phyloP scores from a whole-genome alignment of 2,888 invertebrate species.

The Cepaea hortensis region DNA sequence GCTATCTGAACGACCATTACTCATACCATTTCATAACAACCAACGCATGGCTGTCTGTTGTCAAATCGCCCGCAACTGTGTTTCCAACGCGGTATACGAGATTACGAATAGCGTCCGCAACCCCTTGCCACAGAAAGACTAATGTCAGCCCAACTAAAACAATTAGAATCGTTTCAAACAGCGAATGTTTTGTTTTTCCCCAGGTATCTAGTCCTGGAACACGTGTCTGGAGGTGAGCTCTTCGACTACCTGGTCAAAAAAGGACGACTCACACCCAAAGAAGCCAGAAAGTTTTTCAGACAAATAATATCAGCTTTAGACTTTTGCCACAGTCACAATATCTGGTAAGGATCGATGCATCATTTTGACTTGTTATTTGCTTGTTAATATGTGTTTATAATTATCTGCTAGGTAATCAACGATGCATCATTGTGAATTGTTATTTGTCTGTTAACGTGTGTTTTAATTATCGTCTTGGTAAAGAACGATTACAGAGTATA shows the following conservation, averaged over 20 bases:
- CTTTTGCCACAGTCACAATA: slow-evolving; percentile 99
- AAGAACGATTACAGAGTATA: too few species aligned
- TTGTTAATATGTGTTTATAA: background rate
- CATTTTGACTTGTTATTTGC: background rate
- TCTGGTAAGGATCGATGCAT: slow-evolving; percentile 85
- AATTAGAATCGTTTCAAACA: background rate
- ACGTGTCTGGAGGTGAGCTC: slow-evolving; percentile 98
- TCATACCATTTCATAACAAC: too few species aligned
- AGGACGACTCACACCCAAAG: slow-evolving; percentile 96
- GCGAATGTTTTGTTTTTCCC: slow-evolving; percentile 47
- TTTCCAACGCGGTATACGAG: too few species aligned
- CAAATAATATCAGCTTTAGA: slow-evolving; percentile 99
- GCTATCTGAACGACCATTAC: too few species aligned
- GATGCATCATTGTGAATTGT: too few species aligned
- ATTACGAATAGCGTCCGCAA: too few species aligned
- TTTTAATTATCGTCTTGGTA: too few species aligned
- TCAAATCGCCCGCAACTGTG: too few species aligned
- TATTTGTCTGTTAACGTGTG: too few species aligned
- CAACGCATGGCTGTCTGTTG: too few species aligned
- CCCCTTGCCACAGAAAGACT: background rate
- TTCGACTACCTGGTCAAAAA: slow-evolving; percentile 99
- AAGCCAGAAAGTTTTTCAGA: slow-evolving; percentile 95
- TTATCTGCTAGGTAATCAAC: background rate
- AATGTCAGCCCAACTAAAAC: too few species aligned
- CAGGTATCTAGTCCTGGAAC: slow-evolving; percentile 97